Evolutionary conservation across 1,140 invertebrate genomes (phyloP).

Genomic region (Papilio polyxenes): DNA sequence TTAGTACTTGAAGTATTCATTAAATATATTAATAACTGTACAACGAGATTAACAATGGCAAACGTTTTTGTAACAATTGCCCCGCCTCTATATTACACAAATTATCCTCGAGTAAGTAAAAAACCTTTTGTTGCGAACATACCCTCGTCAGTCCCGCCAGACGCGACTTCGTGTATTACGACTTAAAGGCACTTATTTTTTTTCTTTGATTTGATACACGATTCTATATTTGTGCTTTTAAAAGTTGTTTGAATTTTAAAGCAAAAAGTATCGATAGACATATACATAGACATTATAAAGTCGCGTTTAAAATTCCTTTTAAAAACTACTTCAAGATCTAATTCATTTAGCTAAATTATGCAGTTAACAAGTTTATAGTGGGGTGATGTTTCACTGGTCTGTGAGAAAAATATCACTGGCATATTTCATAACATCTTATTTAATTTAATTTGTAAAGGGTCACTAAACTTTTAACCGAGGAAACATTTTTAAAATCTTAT

Average conservation of each 20-base stretch:
- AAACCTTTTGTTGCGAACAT: conserved; percentile 19
- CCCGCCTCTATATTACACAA: conserved; percentile 15
- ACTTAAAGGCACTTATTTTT: conserved; percentile 7
- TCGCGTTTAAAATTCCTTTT: no score
- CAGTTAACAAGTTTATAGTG: no score
- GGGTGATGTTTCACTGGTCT: no score
- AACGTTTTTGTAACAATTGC: conserved; percentile 17
- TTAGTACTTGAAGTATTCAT: neutral
- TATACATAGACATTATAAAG: no score
- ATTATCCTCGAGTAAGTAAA: conserved; percentile 23
- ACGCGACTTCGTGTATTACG: conserved; percentile 20
- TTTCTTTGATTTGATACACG: conserved; percentile 10
- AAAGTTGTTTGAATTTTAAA: neutral
- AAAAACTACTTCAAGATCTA: no score
- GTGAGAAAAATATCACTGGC: no score
- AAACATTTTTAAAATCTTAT: no score
- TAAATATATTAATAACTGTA: neutral
- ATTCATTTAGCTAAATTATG: no score
- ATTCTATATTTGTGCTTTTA: neutral
- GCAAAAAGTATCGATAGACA: neutral
- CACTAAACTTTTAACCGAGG: no score
- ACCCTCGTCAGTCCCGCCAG: conserved; percentile 16
- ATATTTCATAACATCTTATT: no score
- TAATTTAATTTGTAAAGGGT: no score
- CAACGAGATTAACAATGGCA: neutral